Evolutionary conservation across 2,797 vertebrate genomes (phyloP).

Genomic region (Mormyrus proboscirostris): DNA sequence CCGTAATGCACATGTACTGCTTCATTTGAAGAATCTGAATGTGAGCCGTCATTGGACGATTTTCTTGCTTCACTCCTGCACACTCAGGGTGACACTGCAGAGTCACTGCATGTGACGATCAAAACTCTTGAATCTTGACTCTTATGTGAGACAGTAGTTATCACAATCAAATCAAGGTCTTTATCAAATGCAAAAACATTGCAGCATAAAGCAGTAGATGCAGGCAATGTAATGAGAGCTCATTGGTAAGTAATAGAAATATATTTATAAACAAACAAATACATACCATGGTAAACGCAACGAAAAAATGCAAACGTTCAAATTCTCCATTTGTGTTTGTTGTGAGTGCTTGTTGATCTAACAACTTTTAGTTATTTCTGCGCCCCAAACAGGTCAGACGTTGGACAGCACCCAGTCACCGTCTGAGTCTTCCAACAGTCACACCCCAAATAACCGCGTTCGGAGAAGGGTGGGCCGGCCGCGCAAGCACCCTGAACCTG

Average conservation of each 20-base stretch:
- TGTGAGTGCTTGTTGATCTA: not conserved
- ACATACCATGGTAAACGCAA: not conserved
- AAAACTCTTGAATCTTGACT: not conserved
- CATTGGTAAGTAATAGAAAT: not conserved
- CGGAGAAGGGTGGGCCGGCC: conserved; percentile 1
- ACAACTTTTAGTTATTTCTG: not conserved
- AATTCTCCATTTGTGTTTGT: not conserved
- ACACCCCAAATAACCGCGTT: not conserved
- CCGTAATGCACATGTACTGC: not conserved
- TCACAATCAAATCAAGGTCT: not conserved
- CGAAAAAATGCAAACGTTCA: not conserved
- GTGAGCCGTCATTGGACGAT: not conserved
- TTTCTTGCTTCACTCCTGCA: not conserved
- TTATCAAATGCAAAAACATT: not conserved
- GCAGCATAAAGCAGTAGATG: not conserved
- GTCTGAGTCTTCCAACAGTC: not conserved
- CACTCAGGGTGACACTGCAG: not conserved
- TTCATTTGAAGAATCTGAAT: not conserved
- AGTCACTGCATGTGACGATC: not conserved
- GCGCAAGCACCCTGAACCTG: not conserved
- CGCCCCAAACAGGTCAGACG: conserved; percentile 35
- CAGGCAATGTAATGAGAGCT: not conserved
- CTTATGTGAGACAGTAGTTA: not conserved
- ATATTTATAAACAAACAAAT: not conserved
- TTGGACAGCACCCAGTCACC: conserved; percentile 28